These are phyloP conservation scores for Brachyistius frenatus DNA, from an alignment of 2,113 vertebrate genomes.

Conservation along the genomic window DNA sequence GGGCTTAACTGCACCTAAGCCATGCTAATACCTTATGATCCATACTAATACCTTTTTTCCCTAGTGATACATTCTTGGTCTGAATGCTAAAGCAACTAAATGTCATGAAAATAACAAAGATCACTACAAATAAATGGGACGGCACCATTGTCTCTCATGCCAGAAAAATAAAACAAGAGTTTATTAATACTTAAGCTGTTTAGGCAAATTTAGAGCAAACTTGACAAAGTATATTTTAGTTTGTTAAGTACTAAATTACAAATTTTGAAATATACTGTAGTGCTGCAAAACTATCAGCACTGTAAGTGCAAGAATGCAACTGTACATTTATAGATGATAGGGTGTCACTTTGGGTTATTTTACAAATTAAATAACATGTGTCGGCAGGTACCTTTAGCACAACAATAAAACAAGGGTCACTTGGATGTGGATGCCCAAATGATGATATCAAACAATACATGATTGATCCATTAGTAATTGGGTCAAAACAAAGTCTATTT, in stretches of 20 bases:
- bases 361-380: neutral
- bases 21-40: slow-evolving; percentile 63
- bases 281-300: neutral
- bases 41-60: slow-evolving; percentile 63
- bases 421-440: neutral
- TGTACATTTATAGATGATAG: neutral
- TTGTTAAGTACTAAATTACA: neutral
- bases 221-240: neutral
- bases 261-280: slow-evolving; percentile 1
- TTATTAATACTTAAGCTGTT: neutral
- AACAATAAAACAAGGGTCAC: neutral
- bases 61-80: slow-evolving; percentile 52
- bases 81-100: slow-evolving; percentile 56
- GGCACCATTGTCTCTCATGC: slow-evolving; percentile 3
- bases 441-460: slow-evolving; percentile 7
- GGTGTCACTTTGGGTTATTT: neutral
- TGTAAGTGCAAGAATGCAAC: neutral
- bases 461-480: neutral
- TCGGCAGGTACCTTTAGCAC: neutral
- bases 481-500: neutral
- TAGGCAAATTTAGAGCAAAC: slow-evolving; percentile 20
- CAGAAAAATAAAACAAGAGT: slow-evolving; percentile 6
- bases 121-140: slow-evolving; percentile 35
- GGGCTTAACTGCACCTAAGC: slow-evolving; percentile 64
- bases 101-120: slow-evolving; percentile 59